Evolutionary conservation across 1,140 invertebrate genomes (phyloP).

Genomic region (Tetraneura akinire): DNA sequence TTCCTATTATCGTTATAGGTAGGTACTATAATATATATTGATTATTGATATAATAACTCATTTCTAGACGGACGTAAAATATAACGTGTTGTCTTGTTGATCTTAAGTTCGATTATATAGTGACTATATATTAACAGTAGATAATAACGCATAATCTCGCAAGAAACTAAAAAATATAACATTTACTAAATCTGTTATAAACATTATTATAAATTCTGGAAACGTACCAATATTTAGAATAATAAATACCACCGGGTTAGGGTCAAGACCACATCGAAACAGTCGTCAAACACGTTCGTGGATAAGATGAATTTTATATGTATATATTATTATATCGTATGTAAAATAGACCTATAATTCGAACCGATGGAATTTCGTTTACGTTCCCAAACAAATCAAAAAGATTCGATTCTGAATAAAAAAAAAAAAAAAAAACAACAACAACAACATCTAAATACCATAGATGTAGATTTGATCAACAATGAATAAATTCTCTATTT

Average conservation of each 20-base stretch:
- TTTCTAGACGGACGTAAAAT: too few relatives aligned
- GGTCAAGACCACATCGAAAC: conserved; percentile 38
- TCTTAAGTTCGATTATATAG: too few relatives aligned
- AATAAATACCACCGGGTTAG: conserved; percentile 39
- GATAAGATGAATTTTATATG: background rate
- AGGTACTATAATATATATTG: too few relatives aligned
- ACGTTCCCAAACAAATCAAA: background rate
- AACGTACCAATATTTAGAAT: conserved; percentile 31
- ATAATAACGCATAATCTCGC: background rate
- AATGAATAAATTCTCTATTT: background rate
- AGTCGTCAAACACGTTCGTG: conserved; percentile 42
- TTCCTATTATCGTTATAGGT: too few relatives aligned
- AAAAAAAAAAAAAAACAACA: too few relatives aligned
- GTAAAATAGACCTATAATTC: conserved; percentile 23
- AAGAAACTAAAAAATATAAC: background rate
- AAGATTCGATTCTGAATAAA: conserved; percentile 7
- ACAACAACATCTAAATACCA: background rate
- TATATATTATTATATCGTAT: too few relatives aligned
- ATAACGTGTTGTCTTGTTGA: too few relatives aligned
- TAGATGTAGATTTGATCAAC: too few relatives aligned
- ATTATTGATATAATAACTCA: too few relatives aligned
- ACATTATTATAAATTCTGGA: conserved; percentile 30
- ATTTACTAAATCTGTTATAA: background rate
- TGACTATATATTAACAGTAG: too few relatives aligned
- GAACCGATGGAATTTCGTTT: conserved; percentile 22